Conservation (phyloP, 2,888 invertebrate genomes). For the Patella depressa region DNA sequence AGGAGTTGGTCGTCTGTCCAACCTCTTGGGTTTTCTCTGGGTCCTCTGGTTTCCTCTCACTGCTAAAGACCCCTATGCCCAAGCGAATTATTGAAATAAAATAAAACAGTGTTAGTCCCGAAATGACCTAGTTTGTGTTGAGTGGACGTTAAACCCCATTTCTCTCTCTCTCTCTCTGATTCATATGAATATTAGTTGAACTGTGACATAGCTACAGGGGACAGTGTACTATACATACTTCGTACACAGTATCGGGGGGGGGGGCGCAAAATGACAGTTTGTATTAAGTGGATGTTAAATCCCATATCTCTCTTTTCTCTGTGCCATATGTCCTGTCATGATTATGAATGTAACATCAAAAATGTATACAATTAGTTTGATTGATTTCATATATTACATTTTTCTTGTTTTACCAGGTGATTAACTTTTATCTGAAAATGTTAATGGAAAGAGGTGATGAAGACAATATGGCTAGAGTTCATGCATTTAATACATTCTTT, state of each 20-base stretch:
- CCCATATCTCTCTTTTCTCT: background rate
- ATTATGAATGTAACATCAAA: no score
- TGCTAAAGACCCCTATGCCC: no score
- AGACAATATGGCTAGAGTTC: constrained; percentile 79
- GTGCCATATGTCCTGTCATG: background rate
- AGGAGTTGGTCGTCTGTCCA: no score
- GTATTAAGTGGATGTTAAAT: background rate
- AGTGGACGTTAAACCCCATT: background rate
- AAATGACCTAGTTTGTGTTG: background rate
- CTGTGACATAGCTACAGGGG: no score
- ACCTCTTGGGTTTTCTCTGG: no score
- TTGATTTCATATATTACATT: no score
- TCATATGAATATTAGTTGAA: no score
- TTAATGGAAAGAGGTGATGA: constrained; percentile 80
- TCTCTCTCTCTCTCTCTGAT: no score
- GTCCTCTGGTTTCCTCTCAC: no score
- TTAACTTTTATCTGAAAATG: constrained; percentile 97
- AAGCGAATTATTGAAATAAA: background rate
- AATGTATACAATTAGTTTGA: no score
- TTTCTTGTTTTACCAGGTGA: constrained; percentile 75
- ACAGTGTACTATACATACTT: no score
- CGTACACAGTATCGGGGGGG: no score
- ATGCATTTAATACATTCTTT: constrained; percentile 96
- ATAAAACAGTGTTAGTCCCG: background rate
- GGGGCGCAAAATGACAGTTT: background rate